Conservation (phyloP, 2,113 vertebrate species). For the Corapipo altera region DNA sequence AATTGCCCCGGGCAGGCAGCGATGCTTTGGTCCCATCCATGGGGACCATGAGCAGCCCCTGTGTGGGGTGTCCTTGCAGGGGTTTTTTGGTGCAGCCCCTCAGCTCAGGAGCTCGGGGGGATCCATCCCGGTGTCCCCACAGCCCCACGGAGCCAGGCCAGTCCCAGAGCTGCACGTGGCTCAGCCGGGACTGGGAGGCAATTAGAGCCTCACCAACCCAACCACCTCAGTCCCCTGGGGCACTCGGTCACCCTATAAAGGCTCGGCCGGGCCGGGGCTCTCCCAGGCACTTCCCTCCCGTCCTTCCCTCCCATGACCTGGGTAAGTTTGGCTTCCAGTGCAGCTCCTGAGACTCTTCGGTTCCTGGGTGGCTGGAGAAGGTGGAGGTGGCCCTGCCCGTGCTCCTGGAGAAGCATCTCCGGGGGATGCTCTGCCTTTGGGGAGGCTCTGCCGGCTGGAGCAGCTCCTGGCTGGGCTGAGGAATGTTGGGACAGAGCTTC, state of each 20-base stretch:
- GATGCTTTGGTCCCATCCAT: accelerated
- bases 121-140: not conserved
- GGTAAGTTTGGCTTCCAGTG: slow-evolving; percentile 41
- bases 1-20: not conserved
- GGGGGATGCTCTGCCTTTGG: not conserved
- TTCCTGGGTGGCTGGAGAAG: not conserved
- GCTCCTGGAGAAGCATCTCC: not conserved
- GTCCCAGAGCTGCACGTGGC: slow-evolving; percentile 28
- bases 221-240: not conserved
- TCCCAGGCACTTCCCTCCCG: slow-evolving; percentile 9
- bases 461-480: not conserved
- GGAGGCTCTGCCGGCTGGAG: not conserved
- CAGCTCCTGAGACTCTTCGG: not conserved
- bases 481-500: not conserved
- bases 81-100: accelerated
- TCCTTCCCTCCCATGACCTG: slow-evolving; percentile 8
- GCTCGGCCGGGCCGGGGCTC: not conserved
- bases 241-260: slow-evolving; percentile 44
- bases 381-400: not conserved
- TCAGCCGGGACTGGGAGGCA: not conserved
- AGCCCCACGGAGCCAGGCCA: not conserved
- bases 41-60: not conserved
- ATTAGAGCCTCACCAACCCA: slow-evolving; percentile 22
- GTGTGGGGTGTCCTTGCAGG: too few relatives aligned
- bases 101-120: accelerated